Conservation (phyloP, 2,113 vertebrate species). For the Phoenicopterus ruber region DNA sequence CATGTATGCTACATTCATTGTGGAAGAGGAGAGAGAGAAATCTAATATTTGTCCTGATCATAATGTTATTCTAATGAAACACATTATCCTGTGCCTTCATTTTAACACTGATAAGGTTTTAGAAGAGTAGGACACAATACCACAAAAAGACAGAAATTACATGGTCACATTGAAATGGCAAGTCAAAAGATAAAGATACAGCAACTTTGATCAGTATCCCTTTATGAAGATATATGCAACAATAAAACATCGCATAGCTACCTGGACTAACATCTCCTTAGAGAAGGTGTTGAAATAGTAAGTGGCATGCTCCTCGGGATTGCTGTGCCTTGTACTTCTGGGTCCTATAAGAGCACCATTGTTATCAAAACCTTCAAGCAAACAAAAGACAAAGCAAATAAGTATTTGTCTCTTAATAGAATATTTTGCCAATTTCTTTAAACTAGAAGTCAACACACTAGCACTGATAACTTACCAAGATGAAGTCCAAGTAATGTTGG, state of each 20-base stretch:
- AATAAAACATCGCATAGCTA: conserved; percentile 48
- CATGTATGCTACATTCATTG: not conserved
- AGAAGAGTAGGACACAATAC: not conserved
- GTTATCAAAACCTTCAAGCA: conserved; percentile 91
- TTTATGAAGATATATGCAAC: not conserved
- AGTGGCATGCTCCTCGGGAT: conserved; percentile 91
- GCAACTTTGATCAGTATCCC: not conserved
- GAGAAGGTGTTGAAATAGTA: conserved; percentile 97
- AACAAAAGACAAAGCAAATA: conserved; percentile 60
- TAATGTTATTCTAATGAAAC: not conserved
- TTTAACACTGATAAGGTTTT: not conserved
- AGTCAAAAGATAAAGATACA: not conserved
- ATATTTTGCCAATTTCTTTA: conserved; percentile 44
- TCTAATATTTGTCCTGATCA: not conserved
- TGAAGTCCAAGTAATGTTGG: conserved; percentile 78
- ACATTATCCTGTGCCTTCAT: not conserved
- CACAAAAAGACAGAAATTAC: not conserved
- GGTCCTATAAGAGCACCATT: conserved; percentile 92
- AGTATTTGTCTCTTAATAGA: not conserved
- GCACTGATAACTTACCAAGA: conserved; percentile 83
- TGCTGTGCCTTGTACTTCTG: conserved; percentile 93
- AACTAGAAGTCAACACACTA: conserved; percentile 55
- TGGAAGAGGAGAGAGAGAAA: not conserved
- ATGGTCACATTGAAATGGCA: not conserved
- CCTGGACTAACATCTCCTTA: conserved; percentile 96